phyloP scores from a whole-genome alignment of 1,140 invertebrate species.

The Leptestheria dahalacensis region DNA sequence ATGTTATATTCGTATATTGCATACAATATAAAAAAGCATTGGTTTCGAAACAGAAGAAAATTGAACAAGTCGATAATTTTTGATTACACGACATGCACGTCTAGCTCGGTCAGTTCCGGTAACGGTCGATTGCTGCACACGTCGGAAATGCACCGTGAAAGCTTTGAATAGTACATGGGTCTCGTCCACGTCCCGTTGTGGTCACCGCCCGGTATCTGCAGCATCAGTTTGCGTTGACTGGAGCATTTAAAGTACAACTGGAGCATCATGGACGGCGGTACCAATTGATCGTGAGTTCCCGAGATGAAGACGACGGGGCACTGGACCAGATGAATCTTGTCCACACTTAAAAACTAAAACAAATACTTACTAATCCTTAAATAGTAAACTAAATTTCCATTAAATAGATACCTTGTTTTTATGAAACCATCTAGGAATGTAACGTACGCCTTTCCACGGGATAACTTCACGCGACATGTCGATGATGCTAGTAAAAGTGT shows the following conservation, averaged over 20 bases:
- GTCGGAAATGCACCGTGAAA: not conserved
- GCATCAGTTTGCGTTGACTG: slow-evolving; percentile 48
- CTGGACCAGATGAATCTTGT: slow-evolving; percentile 47
- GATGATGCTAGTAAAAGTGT: slow-evolving; percentile 87
- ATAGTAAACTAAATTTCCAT: slow-evolving; percentile 7
- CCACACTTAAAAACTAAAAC: slow-evolving; percentile 47
- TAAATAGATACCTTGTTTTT: slow-evolving; percentile 56
- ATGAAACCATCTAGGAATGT: slow-evolving; percentile 55
- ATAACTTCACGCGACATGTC: slow-evolving; percentile 54
- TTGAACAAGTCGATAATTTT: no score
- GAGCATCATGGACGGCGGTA: slow-evolving; percentile 72
- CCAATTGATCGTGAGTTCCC: slow-evolving; percentile 62
- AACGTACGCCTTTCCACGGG: slow-evolving; percentile 44
- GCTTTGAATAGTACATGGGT: slow-evolving; percentile 37
- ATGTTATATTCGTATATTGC: no score
- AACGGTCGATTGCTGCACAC: slow-evolving; percentile 3
- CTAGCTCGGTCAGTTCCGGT: not conserved
- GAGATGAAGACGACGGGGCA: slow-evolving; percentile 63
- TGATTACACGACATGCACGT: not conserved
- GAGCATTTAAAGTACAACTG: slow-evolving; percentile 52
- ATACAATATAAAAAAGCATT: no score
- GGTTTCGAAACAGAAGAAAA: no score
- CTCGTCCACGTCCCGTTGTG: slow-evolving; percentile 78
- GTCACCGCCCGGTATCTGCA: slow-evolving; percentile 52
- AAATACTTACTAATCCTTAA: slow-evolving; percentile 8